These are phyloP conservation scores for Eurois occulta DNA, from an alignment of 2,888 invertebrate genomes.

Conservation along the genomic window DNA sequence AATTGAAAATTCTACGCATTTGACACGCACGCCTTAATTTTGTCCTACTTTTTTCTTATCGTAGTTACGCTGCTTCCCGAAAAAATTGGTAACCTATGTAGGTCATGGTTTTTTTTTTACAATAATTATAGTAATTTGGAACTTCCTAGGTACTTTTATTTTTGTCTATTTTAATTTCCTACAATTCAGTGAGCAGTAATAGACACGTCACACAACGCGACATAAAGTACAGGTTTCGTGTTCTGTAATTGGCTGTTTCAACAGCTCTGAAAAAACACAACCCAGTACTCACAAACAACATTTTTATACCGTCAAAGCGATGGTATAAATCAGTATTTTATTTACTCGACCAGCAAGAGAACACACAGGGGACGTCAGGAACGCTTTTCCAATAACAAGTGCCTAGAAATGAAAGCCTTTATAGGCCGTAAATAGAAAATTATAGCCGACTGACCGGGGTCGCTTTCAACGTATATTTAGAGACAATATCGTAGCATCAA, in stretches of 20 bases:
- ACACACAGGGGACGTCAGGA: slow-evolving; percentile 69
- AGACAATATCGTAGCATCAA: slow-evolving; percentile 70
- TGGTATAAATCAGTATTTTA: slow-evolving; percentile 70
- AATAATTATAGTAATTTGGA: neutral
- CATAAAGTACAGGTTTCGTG: neutral
- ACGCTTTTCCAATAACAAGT: slow-evolving; percentile 82
- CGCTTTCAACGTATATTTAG: slow-evolving; percentile 76
- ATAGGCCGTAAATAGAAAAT: slow-evolving; percentile 85
- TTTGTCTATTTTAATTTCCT: neutral
- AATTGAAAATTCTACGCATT: slow-evolving; percentile 4
- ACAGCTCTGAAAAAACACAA: neutral
- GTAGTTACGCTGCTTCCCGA: neutral
- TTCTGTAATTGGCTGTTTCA: neutral
- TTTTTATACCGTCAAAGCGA: slow-evolving; percentile 38
- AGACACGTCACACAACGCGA: neutral
- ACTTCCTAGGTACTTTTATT: neutral
- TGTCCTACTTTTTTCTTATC: neutral
- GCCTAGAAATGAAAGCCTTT: slow-evolving; percentile 83
- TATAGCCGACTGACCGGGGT: slow-evolving; percentile 77
- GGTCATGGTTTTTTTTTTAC: too few relatives aligned
- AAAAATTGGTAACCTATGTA: neutral
- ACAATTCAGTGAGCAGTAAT: neutral
- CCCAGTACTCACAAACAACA: slow-evolving; percentile 7
- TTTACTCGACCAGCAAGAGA: slow-evolving; percentile 72
- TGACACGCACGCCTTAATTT: neutral